A percentile compares a stretch with the other conserved stretches of the same genome.
Conservation (phyloP, 2,113 vertebrate species). For the Saguinus imperator region DNA sequence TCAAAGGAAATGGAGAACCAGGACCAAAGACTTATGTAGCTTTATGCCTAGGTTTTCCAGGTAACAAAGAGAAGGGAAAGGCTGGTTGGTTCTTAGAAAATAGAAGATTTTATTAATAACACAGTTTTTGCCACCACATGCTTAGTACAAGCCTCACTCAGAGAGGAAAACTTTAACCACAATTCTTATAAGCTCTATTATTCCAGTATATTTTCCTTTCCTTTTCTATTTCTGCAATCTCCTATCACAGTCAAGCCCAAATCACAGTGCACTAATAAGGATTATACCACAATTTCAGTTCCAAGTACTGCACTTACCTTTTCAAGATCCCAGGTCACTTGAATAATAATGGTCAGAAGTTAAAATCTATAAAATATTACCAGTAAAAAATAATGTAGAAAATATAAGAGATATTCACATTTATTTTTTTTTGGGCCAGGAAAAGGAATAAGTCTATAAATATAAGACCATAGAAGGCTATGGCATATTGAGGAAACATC, state of each 20-base stretch:
- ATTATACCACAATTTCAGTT: not conserved
- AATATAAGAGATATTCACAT: not conserved
- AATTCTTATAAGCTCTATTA: not conserved
- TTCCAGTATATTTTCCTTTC: not conserved
- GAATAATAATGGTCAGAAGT: not conserved
- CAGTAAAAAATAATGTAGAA: not conserved
- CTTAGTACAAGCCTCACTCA: not conserved
- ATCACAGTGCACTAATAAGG: not conserved
- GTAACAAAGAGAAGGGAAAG: conserved; percentile 23
- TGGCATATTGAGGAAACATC: not conserved
- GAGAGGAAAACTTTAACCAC: not conserved
- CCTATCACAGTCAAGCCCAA: not conserved
- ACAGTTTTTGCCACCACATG: not conserved
- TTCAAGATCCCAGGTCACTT: not conserved
- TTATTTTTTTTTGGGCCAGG: not conserved
- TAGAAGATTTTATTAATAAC: not conserved
- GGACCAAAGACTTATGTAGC: not conserved
- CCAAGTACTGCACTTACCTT: not conserved
- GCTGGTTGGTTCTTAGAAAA: not conserved
- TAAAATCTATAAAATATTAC: conserved; percentile 12
- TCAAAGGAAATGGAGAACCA: not conserved
- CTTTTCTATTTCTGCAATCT: not conserved
- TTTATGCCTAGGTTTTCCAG: conserved; percentile 34
- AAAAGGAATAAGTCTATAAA: not conserved
- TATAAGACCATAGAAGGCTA: not conserved